Base-by-base conservation (phyloP, 2,797 vertebrate genomes). In the Bovichtus variegatus region DNA sequence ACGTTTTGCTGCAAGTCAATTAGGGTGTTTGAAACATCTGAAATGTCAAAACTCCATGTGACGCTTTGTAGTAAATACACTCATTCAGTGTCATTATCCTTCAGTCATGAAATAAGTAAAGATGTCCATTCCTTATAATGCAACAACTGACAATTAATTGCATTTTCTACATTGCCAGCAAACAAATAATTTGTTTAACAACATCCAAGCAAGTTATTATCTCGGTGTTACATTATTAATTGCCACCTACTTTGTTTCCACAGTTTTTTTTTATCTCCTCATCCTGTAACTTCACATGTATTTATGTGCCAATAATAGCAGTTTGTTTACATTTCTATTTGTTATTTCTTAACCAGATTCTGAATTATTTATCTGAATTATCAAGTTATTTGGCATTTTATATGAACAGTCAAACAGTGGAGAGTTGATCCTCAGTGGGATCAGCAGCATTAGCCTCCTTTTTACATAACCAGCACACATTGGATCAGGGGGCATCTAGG, bases 1-100 rank as follows among this genome's bases (percentile, higher is more conserved):
- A 85, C 82, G 76, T 90, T 80, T 74, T 89, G 61, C 77, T 70
- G 78, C 46, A 69, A 66, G 81, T 87, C 78, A 83, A 71, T 85
- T 64, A 72, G 15, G 3, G 49, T 54, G 76, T 76, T 77, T 63
- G 41, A 84, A 66, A 82, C 54, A 55, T 77, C 44, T 53, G 27
- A 86, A 88, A 87, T 75, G 76, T 82, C 82, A 85, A 68, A 76
- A 76, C 44, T 72, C 51, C 38, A 71, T 38, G 57, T 58, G 67
- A 51, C 11, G 44, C 54, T 85, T 57, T 54, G 43, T 27, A n/a
- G n/a, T n/a, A n/a, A n/a, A n/a, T n/a, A n/a, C n/a, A n/a, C n/a
- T n/a, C n/a, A n/a, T n/a, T n/a, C n/a, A n/a, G n/a, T n/a, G n/a
- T n/a, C n/a, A n/a, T n/a, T n/a, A n/a, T n/a, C n/a, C n/a, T n/a